A percentile compares a stretch with the other conserved stretches of the same genome.
phyloP scores from a whole-genome alignment of 2,888 invertebrate species.

The Muschampia plurimacula region DNA sequence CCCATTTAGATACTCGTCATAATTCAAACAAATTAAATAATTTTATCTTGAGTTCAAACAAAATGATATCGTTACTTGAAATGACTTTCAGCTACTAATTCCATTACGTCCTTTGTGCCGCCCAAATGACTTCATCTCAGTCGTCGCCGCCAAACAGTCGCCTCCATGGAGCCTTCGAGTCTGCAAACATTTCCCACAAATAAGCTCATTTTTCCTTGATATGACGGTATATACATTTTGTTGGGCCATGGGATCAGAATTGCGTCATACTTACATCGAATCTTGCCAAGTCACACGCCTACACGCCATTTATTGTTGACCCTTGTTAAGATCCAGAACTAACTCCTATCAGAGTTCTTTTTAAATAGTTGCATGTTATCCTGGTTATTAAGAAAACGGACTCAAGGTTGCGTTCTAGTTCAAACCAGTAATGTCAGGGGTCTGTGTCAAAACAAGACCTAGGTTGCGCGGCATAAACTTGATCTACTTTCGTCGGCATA shows the following conservation, averaged over 20 bases:
- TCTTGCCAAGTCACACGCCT: conserved; percentile 41
- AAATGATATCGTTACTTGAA: neutral
- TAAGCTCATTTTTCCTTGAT: conserved; percentile 12
- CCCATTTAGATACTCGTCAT: neutral
- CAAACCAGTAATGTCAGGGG: conserved; percentile 43
- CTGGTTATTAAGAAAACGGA: conserved; percentile 42
- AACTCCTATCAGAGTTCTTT: conserved; percentile 32
- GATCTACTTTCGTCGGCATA: conserved; percentile 43
- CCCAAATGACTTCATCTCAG: conserved; percentile 44
- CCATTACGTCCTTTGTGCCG: conserved; percentile 38
- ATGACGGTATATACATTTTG: neutral
- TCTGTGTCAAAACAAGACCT: conserved; percentile 46
- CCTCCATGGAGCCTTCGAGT: conserved; percentile 45
- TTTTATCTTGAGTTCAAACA: neutral
- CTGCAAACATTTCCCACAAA: conserved; percentile 42
- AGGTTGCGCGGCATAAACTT: conserved; percentile 43
- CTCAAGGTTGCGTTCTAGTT: conserved; percentile 47
- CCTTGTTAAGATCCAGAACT: conserved; percentile 14
- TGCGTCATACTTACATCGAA: conserved; percentile 40
- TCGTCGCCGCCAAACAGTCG: conserved; percentile 45
- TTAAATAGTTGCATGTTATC: conserved; percentile 40
- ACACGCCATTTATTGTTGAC: conserved; percentile 42
- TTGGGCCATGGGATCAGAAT: conserved; percentile 29
- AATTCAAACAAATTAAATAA: neutral
- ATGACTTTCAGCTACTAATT: conserved; percentile 31